These are phyloP conservation scores for Pinna nobilis DNA, from an alignment of 1,140 invertebrate genomes.

Conservation along the genomic window DNA sequence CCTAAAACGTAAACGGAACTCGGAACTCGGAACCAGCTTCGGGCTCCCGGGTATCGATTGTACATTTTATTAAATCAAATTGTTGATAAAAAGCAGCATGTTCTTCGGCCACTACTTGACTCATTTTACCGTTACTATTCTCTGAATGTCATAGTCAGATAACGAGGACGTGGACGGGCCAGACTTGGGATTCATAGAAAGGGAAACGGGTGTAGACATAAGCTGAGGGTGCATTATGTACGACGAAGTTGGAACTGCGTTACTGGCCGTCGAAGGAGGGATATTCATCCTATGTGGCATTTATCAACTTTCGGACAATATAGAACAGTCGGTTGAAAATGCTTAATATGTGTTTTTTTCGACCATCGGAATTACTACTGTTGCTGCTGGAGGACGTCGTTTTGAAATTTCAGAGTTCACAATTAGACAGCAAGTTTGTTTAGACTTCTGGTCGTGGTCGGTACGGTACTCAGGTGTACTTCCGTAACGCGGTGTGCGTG, in stretches of 20 bases:
- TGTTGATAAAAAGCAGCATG: not conserved
- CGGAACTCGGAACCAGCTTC: too few relatives aligned
- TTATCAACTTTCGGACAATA: not conserved
- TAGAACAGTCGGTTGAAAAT: not conserved
- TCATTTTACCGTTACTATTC: not conserved
- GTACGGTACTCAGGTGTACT: not conserved
- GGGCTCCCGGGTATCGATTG: not conserved
- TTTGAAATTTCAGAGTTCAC: not conserved
- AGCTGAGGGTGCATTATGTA: not conserved
- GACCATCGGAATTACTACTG: not conserved
- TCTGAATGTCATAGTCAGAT: constrained; percentile 1
- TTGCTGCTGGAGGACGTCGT: not conserved
- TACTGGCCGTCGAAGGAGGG: too few relatives aligned
- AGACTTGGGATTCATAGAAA: not conserved
- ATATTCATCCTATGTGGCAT: not conserved
- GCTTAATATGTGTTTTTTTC: not conserved
- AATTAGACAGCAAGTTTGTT: not conserved
- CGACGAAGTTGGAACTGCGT: not conserved
- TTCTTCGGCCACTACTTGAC: not conserved
- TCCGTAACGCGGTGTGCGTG: not conserved
- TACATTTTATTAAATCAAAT: not conserved
- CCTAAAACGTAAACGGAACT: too few relatives aligned
- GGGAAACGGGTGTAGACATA: not conserved
- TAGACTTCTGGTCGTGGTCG: not conserved
- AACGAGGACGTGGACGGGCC: not conserved